Conservation (phyloP, 1,140 invertebrate genomes). For the Cyrtorhinus lividipennis region DNA sequence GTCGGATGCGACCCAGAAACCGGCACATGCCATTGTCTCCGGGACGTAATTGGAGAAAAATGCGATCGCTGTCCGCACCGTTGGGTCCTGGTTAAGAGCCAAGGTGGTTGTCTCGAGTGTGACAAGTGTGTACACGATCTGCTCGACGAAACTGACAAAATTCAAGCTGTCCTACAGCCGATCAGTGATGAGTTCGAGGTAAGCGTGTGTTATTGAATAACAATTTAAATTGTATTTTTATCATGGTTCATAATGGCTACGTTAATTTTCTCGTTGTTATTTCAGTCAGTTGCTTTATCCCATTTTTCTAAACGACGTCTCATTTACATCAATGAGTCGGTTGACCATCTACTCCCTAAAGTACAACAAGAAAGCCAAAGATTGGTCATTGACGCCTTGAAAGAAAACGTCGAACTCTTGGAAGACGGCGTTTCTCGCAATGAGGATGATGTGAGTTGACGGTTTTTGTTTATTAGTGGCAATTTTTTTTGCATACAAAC, state of each 20-base stretch:
- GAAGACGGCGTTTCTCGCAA: constrained; percentile 26
- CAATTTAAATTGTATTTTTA: constrained; percentile 4
- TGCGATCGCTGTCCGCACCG: constrained; percentile 87
- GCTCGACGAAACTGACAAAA: constrained; percentile 68
- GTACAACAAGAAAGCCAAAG: too few species aligned
- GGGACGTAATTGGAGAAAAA: constrained; percentile 85
- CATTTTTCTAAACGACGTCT: constrained; percentile 64
- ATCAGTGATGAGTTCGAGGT: constrained; percentile 54
- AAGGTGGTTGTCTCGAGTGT: constrained; percentile 62
- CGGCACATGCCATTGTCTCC: constrained; percentile 88
- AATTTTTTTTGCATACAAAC: background rate
- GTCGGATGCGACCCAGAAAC: constrained; percentile 74
- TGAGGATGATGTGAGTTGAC: background rate
- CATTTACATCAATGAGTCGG: constrained; percentile 53
- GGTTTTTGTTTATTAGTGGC: background rate
- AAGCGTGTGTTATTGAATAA: constrained; percentile 24
- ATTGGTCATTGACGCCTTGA: too few species aligned
- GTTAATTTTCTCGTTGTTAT: constrained; percentile 22
- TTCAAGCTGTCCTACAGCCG: constrained; percentile 45
- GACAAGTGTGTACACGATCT: constrained; percentile 78
- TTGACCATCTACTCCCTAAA: constrained; percentile 43
- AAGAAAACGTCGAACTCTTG: constrained; percentile 40
- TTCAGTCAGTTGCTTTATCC: constrained; percentile 49
- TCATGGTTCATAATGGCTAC: background rate
- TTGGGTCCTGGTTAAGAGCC: constrained; percentile 56